Percentiles rank a stretch among this genome's conserved stretches.
phyloP scores from a whole-genome alignment of 64 coral and sea anemone genomes.

The Dendronephthya gigantea region DNA sequence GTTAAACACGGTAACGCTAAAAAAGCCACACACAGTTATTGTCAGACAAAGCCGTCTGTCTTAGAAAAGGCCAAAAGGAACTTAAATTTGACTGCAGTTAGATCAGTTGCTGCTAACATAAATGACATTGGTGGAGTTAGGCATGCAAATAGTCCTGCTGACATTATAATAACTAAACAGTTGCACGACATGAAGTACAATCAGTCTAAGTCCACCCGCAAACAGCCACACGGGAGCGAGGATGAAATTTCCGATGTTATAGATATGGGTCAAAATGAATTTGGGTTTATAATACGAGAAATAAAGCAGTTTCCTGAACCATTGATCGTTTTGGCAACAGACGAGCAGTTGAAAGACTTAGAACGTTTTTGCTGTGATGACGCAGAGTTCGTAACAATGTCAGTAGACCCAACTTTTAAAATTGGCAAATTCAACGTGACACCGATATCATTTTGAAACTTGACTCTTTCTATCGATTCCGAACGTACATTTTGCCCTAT shows the following conservation, averaged over 20 bases:
- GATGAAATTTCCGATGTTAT: constrained; percentile 39
- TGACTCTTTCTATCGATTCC: background rate
- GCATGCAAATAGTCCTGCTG: constrained; percentile 15
- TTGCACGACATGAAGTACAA: constrained; percentile 16
- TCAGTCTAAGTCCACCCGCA: background rate
- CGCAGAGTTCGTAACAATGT: background rate
- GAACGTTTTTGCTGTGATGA: constrained; percentile 37
- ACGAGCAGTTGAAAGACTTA: constrained; percentile 17
- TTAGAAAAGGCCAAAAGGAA: background rate
- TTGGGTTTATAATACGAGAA: constrained; percentile 20
- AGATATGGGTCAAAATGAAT: constrained; percentile 31
- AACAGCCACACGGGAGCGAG: background rate
- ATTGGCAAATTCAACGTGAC: constrained; percentile 24
- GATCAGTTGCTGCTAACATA: constrained; percentile 24
- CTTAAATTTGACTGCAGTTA: background rate
- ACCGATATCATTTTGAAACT: background rate
- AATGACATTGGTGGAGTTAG: constrained; percentile 21
- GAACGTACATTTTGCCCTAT: background rate
- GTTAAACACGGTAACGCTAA: constrained; percentile 32
- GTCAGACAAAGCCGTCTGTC: constrained; percentile 32
- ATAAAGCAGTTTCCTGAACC: constrained; percentile 32
- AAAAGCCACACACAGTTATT: constrained; percentile 19
- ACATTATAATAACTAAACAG: constrained; percentile 19
- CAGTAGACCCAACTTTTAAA: constrained; percentile 28
- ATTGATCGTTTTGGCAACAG: constrained; percentile 23